Evolutionary conservation across 2,797 vertebrate genomes (phyloP), one percentile per base, ranked within the genome.

Genomic region (Gouania willdenowi): DNA sequence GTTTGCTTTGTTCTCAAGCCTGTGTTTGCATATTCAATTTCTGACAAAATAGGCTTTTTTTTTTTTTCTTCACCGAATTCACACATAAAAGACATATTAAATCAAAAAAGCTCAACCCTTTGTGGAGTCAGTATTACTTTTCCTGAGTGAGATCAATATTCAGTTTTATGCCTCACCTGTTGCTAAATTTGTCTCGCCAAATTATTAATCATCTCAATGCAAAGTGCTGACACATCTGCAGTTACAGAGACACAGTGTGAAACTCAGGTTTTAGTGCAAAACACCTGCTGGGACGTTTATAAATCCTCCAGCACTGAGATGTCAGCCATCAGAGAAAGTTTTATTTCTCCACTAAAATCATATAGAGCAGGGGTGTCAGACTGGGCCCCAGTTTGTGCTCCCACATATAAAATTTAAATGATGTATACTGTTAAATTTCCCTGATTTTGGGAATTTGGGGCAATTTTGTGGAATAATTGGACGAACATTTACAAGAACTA

Each of bases 21-120:
- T 1, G 24, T 27, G 45, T 66, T 66, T 58, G 45, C 68, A 77
- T 57, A 74, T 82, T 81, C 49, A 11, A 60, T 86, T 79, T 79
- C 76, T 2, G 23, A 55, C 51, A 18, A 67, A 45, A 26, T 30
- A 19, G 13, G 7, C 47, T 38, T 46, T 54, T 16, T 21, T 15
- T 32, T n/a, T n/a, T n/a, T n/a, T n/a, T n/a, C n/a, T n/a, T n/a
- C n/a, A n/a, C n/a, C n/a, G n/a, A n/a, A n/a, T n/a, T n/a, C n/a
- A n/a, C n/a, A n/a, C n/a, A n/a, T n/a, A n/a, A n/a, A n/a, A n/a
- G n/a, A n/a, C n/a, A n/a, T n/a, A n/a, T n/a, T n/a, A n/a, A n/a
- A n/a, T n/a, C n/a, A n/a, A n/a, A n/a, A n/a, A n/a, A n/a, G n/a
- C n/a, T n/a, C n/a, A n/a, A n/a, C n/a, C n/a, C n/a, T n/a, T n/a